These are phyloP conservation scores for Cyrtodaria siliqua DNA, from an alignment of 2,888 invertebrate genomes.

Conservation along the genomic window DNA sequence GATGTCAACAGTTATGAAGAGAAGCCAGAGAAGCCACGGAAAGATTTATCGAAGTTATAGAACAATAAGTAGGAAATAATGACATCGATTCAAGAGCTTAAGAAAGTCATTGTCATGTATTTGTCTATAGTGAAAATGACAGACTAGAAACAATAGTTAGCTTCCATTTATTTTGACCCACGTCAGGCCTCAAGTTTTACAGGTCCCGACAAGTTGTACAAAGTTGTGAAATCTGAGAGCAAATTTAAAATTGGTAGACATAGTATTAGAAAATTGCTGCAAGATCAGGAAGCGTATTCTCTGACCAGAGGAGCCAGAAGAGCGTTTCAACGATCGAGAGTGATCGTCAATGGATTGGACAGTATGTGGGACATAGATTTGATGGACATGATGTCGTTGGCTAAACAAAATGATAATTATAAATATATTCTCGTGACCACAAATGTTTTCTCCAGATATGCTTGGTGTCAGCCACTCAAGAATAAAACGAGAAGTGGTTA, in stretches of 20 bases:
- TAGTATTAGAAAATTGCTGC: conserved; percentile 41
- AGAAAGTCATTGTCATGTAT: too few relatives aligned
- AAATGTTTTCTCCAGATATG: conserved; percentile 38
- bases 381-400: conserved; percentile 36
- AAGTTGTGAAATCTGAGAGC: too few relatives aligned
- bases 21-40: too few relatives aligned
- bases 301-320: conserved; percentile 34
- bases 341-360: conserved; percentile 41
- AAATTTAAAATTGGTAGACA: conserved; percentile 40
- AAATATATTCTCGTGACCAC: conserved; percentile 29
- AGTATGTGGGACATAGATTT: conserved; percentile 46
- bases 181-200: too few relatives aligned
- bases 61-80: too few relatives aligned
- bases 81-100: too few relatives aligned
- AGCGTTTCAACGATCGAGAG: conserved; percentile 18
- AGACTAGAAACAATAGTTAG: too few relatives aligned
- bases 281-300: conserved; percentile 43
- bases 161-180: too few relatives aligned
- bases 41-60: too few relatives aligned
- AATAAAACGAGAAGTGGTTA: conserved; percentile 35
- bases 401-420: conserved; percentile 30
- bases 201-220: too few relatives aligned
- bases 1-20: too few relatives aligned
- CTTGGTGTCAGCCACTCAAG: conserved; percentile 31
- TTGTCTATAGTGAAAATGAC: too few relatives aligned